phyloP scores from a whole-genome alignment of 2,797 vertebrate genomes.

The Pelobates cultripes region DNA sequence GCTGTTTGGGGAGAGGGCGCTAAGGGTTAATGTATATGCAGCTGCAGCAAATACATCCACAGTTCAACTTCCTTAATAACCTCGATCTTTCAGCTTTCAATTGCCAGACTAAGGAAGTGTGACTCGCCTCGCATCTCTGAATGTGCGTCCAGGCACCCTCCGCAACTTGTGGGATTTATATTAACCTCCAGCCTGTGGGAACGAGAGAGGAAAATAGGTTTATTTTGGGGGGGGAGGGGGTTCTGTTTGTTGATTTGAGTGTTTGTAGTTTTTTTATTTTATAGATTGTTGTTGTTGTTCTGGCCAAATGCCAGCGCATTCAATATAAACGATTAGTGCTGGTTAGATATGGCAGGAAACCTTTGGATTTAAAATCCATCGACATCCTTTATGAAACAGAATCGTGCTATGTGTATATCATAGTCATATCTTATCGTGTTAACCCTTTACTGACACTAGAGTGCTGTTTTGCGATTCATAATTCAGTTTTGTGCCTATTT shows the following conservation, averaged over 20 bases:
- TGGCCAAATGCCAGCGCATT: not conserved
- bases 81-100: conserved; percentile 55
- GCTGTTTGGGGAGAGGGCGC: not conserved
- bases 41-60: conserved; percentile 62
- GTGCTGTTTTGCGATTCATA: too few species aligned
- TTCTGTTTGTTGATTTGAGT: too few species aligned
- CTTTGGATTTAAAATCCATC: not conserved
- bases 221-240: too few species aligned
- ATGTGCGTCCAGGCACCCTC: conserved; percentile 45
- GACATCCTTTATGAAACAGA: not conserved
- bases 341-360: not conserved
- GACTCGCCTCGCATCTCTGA: conserved; percentile 63
- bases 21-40: conserved; percentile 64
- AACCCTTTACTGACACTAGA: too few species aligned
- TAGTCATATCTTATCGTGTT: too few species aligned
- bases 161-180: conserved; percentile 63
- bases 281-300: too few species aligned
- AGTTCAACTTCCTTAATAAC: conserved; percentile 66
- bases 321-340: not conserved
- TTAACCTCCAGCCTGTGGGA: conserved; percentile 60
- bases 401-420: not conserved
- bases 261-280: too few species aligned
- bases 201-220: too few species aligned
- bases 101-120: conserved; percentile 66
- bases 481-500: too few species aligned